Percentiles rank a stretch among this genome's conserved stretches.
phyloP scores from a whole-genome alignment of 1,140 invertebrate genomes.

The Hycleus phaleratus region DNA sequence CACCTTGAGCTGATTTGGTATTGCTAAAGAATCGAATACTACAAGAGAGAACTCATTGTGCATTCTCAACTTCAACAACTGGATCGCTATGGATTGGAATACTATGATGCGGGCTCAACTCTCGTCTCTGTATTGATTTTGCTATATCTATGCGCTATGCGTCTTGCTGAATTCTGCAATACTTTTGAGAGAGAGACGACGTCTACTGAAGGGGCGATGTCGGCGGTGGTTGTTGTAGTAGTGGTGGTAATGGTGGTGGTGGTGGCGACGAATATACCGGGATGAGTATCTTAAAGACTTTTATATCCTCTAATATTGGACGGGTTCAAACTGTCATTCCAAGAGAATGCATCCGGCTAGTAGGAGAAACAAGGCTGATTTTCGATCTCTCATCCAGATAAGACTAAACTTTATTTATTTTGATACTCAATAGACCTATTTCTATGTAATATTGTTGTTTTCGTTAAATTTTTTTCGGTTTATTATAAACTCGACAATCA shows the following conservation, averaged over 20 bases:
- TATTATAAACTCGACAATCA: no score
- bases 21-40: no score
- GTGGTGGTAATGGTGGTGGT: neutral
- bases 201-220: neutral
- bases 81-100: conserved; percentile 24
- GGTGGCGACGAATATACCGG: conserved; percentile 3
- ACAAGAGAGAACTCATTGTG: conserved; percentile 13
- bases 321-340: conserved; percentile 22
- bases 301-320: conserved; percentile 22
- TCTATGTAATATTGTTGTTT: neutral
- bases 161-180: conserved; percentile 25
- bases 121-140: conserved; percentile 23
- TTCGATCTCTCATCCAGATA: conserved; percentile 21
- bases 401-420: conserved; percentile 8
- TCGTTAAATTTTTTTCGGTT: no score
- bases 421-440: neutral
- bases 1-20: no score
- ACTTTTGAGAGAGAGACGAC: conserved; percentile 14
- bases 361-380: neutral
- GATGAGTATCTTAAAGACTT: conserved; percentile 22
- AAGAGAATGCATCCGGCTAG: conserved; percentile 11
- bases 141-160: conserved; percentile 27
- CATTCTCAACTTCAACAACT: conserved; percentile 18
- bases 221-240: neutral
- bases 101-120: conserved; percentile 23